Evolutionary conservation across 2,113 vertebrate species (phyloP), one percentile per base, ranked within the genome.

Genomic region (Neogale vison): DNA sequence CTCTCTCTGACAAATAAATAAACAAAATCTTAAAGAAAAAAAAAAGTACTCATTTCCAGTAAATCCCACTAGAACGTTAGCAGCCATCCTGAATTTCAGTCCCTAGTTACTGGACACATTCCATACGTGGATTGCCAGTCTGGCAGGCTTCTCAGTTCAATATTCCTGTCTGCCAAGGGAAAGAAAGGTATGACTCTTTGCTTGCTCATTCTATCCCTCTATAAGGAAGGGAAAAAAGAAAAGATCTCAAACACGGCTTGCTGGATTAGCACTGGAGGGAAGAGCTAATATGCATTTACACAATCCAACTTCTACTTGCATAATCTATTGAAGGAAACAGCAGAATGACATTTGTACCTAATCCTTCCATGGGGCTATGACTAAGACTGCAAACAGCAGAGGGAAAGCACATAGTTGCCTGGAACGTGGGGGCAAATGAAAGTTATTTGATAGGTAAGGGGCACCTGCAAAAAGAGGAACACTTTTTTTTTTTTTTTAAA

Each of bases 301-400:
- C 95, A 97, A 88, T 96, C 93, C 95, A 76, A 7, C 29, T 39
- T 67, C 92, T 50, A 76, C 96, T 97, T 97, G 92, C 97, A 97
- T 81, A 96, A 97, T 93, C 84, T 74, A 52, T 57, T 90, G 86
- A 55, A 97, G 98, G 97, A 96, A 98, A 95, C 59, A 0, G 88
- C 90, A 42, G 88, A 90, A 72, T 98, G 98, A 98, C 97, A 98
- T 98, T 98, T 98, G 97, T 92, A 96, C 86, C 82, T 98, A 98
- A 98, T 98, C 97, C 97, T 90, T 94, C 72, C 65, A 52, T 31
- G 86, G n/a, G 63, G 59, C 83, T 74, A 45, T 95, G 96, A 92
- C 96, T 97, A 96, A 97, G 95, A 93, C 90, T 65, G 93, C 96
- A 97, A 97, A 97, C 63, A 97, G 90, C 74, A 84, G 63, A 93